Percentiles rank a stretch among this genome's conserved stretches.
Conservation (phyloP, 2,797 vertebrate species). For the Decapterus maruadsi region DNA sequence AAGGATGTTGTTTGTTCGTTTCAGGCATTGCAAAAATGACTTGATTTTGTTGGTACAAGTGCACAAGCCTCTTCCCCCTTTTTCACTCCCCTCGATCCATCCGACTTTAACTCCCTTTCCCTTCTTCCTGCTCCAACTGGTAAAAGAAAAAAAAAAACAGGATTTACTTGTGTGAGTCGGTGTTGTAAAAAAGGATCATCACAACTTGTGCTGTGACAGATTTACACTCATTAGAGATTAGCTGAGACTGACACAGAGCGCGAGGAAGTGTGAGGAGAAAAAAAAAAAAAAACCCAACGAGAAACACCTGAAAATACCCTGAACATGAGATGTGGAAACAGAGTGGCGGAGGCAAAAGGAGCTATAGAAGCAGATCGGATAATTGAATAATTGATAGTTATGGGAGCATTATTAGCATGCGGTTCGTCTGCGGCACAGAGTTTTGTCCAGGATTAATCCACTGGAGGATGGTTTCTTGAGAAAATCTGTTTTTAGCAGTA, state of each 20-base stretch:
- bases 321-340: conserved; percentile 18
- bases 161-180: conserved; percentile 65
- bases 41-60: conserved; percentile 38
- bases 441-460: conserved; percentile 55
- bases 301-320: conserved; percentile 55
- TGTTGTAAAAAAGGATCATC: conserved; percentile 61
- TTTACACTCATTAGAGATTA: conserved; percentile 75
- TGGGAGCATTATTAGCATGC: conserved; percentile 40
- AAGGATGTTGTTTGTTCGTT: conserved; percentile 37
- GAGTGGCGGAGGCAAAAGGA: conserved; percentile 10
- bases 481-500: conserved; percentile 68
- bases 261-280: conserved; percentile 25
- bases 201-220: conserved; percentile 64
- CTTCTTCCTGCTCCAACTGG: conserved; percentile 33
- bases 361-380: conserved; percentile 31
- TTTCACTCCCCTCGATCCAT: conserved; percentile 34
- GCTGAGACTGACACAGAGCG: conserved; percentile 51
- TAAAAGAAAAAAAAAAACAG: conserved; percentile 49
- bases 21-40: conserved; percentile 22
- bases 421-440: conserved; percentile 50
- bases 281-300: conserved; percentile 24
- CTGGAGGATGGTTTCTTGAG: conserved; percentile 26
- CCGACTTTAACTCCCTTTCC: conserved; percentile 30
- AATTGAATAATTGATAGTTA: conserved; percentile 59
- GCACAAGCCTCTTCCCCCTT: not conserved